Conservation (phyloP, 2,797 vertebrate species). For the Borostomias antarcticus region DNA sequence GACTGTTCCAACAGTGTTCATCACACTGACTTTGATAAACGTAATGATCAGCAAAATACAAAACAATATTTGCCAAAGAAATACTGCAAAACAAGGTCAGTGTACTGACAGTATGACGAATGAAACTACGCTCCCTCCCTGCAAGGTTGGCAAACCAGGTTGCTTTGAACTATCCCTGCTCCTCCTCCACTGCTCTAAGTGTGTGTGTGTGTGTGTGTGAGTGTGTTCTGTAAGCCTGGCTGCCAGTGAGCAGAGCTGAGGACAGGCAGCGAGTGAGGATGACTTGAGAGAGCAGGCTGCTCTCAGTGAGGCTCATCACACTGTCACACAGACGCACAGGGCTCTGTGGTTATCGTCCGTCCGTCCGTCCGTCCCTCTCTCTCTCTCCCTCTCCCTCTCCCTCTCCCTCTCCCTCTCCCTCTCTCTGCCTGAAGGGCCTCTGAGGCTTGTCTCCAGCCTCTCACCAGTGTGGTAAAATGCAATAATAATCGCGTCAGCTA, state of each 20-base stretch:
- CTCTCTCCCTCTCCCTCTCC: slow-evolving; percentile 13
- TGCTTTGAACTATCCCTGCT: slow-evolving; percentile 27
- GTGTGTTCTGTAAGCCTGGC: slow-evolving; percentile 6
- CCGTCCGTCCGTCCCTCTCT: too few species aligned
- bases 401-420: slow-evolving; percentile 42
- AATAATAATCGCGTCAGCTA: slow-evolving; percentile 56
- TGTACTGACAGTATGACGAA: too few species aligned
- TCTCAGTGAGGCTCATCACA: slow-evolving; percentile 62
- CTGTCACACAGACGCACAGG: too few species aligned
- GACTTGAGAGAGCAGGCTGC: slow-evolving; percentile 70
- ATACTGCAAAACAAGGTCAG: too few species aligned
- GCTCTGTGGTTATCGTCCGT: too few species aligned
- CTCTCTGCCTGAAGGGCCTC: slow-evolving; percentile 49
- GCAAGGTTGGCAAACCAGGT: slow-evolving; percentile 32
- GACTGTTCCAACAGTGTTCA: too few species aligned
- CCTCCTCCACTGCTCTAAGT: slow-evolving; percentile 42
- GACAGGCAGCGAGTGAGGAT: slow-evolving; percentile 56
- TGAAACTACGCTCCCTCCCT: not conserved
- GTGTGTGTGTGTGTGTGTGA: slow-evolving; percentile 25
- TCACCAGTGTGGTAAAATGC: slow-evolving; percentile 51
- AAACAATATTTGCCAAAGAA: too few species aligned
- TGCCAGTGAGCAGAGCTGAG: slow-evolving; percentile 59
- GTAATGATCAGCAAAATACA: too few species aligned
- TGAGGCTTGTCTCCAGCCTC: slow-evolving; percentile 43
- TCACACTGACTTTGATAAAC: too few species aligned